These are phyloP conservation scores for Gephyroberyx darwinii DNA, from an alignment of 2,797 vertebrate species.

Conservation along the genomic window DNA sequence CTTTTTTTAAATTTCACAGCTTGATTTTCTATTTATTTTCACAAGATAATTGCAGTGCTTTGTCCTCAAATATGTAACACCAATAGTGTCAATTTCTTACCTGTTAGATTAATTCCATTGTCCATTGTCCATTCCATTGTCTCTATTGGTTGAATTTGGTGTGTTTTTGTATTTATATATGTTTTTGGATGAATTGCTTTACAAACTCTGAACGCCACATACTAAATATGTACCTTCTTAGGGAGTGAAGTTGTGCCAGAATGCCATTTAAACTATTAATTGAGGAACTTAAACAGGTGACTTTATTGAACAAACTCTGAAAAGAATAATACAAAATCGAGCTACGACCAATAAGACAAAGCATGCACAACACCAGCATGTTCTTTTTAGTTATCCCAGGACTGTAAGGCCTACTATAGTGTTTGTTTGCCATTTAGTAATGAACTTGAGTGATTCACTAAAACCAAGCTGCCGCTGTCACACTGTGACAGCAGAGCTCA, in stretches of 20 bases:
- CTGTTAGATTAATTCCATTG: no score
- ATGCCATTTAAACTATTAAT: neutral
- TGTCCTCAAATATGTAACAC: no score
- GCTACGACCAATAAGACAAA: conserved; percentile 41
- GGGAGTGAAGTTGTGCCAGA: neutral
- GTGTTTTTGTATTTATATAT: no score
- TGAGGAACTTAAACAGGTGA: conserved; percentile 12
- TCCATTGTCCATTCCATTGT: no score
- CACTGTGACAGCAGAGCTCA: conserved; percentile 62
- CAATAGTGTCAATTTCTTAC: no score
- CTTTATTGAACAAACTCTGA: neutral
- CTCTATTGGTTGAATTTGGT: no score
- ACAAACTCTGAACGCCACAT: no score
- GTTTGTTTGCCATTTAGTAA: conserved; percentile 79
- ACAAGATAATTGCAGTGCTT: no score
- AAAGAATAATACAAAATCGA: conserved; percentile 40
- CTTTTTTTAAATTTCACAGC: no score
- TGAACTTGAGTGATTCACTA: conserved; percentile 75
- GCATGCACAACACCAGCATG: conserved; percentile 31
- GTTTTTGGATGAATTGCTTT: no score
- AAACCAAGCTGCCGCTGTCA: conserved; percentile 61
- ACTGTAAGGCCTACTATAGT: conserved; percentile 46
- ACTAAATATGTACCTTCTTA: no score
- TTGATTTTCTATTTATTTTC: no score
- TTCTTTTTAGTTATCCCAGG: conserved; percentile 62